Conservation (phyloP, 2,797 vertebrate species). For the Phyllotis vaccarum region DNA sequence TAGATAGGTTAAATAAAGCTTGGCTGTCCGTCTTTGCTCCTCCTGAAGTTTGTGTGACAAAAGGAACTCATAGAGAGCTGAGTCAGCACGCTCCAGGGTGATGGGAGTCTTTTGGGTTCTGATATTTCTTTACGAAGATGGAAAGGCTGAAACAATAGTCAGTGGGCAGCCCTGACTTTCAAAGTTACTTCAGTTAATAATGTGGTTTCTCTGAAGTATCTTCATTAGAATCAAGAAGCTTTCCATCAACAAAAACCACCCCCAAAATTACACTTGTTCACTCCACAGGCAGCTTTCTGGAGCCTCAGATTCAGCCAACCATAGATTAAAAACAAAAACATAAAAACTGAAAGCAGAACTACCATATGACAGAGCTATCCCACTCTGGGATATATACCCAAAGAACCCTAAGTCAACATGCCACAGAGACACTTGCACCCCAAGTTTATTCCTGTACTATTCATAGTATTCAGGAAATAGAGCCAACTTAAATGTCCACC, state of each 20-base stretch:
- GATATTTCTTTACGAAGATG: not conserved
- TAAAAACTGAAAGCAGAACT: not conserved
- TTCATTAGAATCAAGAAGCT: not conserved
- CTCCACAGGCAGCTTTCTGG: not conserved
- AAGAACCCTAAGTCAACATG: not conserved
- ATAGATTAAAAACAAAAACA: not conserved
- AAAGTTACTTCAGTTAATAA: not conserved
- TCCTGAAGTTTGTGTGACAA: not conserved
- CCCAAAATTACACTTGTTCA: not conserved
- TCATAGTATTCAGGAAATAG: not conserved
- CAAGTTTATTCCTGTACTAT: no score
- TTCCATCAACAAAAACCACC: not conserved
- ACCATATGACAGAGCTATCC: not conserved
- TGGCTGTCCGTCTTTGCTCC: not conserved
- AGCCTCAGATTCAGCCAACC: not conserved
- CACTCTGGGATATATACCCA: not conserved
- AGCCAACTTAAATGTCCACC: not conserved
- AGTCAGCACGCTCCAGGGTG: accelerated
- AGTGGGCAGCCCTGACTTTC: not conserved
- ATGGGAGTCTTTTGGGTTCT: no score
- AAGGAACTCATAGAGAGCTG: not conserved
- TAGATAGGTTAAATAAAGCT: no score
- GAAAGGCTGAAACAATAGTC: not conserved
- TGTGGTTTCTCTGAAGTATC: not conserved
- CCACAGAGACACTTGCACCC: not conserved